Base-by-base conservation (phyloP, 2,113 vertebrate genomes). In the Protomyctophum bolini region DNA sequence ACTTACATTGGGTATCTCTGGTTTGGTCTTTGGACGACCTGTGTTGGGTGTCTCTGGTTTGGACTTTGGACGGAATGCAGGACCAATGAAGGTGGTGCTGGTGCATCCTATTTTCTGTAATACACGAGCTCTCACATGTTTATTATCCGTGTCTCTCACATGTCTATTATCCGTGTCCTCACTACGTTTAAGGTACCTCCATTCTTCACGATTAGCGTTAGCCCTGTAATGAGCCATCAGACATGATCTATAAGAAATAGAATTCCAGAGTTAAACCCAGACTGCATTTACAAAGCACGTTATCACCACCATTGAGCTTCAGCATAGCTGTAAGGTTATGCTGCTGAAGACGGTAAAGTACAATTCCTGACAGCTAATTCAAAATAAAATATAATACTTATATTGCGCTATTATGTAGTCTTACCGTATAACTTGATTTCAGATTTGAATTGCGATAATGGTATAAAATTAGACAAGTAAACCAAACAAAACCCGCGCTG, bases 41-140 rank as follows among this genome's bases (percentile, higher is more conserved):
- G 21, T 58, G 14, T 85, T 63, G 21, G 21, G 21, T 21, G 21
- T 21, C 21, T 21, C 21, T 62, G 56, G n/a, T 33, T 66, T 60
- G 7, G 52, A 10, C 10, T 41, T 1, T 3, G 86, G 76, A 57
- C 84, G 88, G 70, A 86, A 85, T 2, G 75, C 47, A 10, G 92
- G 91, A 5, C 92, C 92, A 6, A 93, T 93, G 63, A 93, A 94
- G 4, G 77, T 54, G 28, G 73, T 62, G 82, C 93, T 94, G 67
- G 89, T 92, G 73, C 83, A 14, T 11, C 86, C 85, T 8, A 92
- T 86, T 67, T 88, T 70, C 71, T 86, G 88, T 29, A 88, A 50
- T 14, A 87, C 86, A 0, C 77, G 74, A 9, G 88, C 70, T 72
- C 76, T 82, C 12, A 41, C 70, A 28, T 10, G 33, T 66, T 10